phyloP scores from a whole-genome alignment of 2,888 invertebrate genomes.

The Eupeodes latifasciatus region DNA sequence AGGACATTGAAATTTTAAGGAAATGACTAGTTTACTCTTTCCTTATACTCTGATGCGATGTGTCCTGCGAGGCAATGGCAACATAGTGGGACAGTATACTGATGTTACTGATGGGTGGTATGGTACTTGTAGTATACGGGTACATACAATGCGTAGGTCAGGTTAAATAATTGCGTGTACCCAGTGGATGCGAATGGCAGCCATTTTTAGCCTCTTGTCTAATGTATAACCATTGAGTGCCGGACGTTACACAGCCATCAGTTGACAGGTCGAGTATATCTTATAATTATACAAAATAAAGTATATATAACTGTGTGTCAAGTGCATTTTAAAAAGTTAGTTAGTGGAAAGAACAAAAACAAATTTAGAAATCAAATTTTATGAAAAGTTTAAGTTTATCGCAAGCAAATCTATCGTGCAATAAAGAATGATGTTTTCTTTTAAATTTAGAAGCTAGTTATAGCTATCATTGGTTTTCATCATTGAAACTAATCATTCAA shows the following conservation, averaged over 20 bases:
- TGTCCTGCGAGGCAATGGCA: not conserved
- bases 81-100: not conserved
- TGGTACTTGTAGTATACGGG: not conserved
- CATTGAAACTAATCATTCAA: too few relatives aligned
- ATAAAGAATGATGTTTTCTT: too few relatives aligned
- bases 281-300: not conserved
- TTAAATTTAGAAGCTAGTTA: too few relatives aligned
- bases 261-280: slow-evolving; percentile 52
- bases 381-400: too few relatives aligned
- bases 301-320: not conserved
- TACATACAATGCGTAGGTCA: slow-evolving; percentile 58
- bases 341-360: too few relatives aligned
- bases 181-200: slow-evolving; percentile 68
- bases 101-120: not conserved
- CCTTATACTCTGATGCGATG: not conserved
- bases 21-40: slow-evolving; percentile 57
- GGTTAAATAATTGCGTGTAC: slow-evolving; percentile 71
- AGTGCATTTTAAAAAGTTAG: not conserved
- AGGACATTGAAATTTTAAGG: slow-evolving; percentile 72
- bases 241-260: slow-evolving; percentile 62
- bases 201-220: slow-evolving; percentile 66
- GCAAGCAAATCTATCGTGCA: too few relatives aligned
- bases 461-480: too few relatives aligned
- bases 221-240: slow-evolving; percentile 70
- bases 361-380: too few relatives aligned